These are phyloP conservation scores for Cyanoderma ruficeps DNA, from an alignment of 2,113 vertebrate species.

Conservation along the genomic window DNA sequence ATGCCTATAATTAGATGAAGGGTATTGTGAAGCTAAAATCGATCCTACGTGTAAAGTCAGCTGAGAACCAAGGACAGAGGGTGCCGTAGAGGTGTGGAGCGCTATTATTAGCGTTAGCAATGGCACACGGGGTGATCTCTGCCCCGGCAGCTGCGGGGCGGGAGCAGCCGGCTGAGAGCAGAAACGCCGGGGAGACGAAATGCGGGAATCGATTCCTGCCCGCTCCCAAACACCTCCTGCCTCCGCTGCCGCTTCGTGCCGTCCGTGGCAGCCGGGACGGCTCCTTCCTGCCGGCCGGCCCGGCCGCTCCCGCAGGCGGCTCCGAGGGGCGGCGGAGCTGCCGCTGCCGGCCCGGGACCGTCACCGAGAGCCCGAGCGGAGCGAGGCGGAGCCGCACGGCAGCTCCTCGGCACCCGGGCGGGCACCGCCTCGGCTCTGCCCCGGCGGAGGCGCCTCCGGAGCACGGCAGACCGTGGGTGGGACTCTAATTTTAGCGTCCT, in stretches of 20 bases:
- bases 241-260: accelerated
- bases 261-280: accelerated
- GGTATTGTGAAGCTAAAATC: not conserved
- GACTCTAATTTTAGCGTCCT: slow-evolving; percentile 8
- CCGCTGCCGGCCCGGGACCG: not conserved
- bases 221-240: not conserved
- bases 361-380: not conserved
- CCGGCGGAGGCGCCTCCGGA: not conserved
- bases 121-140: not conserved
- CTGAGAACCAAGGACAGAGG: not conserved
- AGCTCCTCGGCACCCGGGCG: not conserved
- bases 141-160: not conserved
- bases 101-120: not conserved
- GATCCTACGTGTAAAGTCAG: not conserved
- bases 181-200: accelerated
- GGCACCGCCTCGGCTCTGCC: not conserved
- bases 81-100: not conserved
- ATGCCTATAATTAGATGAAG: not conserved
- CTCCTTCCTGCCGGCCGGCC: not conserved
- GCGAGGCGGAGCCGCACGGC: not conserved
- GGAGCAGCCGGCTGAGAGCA: accelerated
- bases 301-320: not conserved
- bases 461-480: not conserved
- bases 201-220: accelerated
- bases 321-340: not conserved